Evolutionary conservation across 2,888 invertebrate genomes (phyloP).

Genomic region (Sminthurinus aureus): DNA sequence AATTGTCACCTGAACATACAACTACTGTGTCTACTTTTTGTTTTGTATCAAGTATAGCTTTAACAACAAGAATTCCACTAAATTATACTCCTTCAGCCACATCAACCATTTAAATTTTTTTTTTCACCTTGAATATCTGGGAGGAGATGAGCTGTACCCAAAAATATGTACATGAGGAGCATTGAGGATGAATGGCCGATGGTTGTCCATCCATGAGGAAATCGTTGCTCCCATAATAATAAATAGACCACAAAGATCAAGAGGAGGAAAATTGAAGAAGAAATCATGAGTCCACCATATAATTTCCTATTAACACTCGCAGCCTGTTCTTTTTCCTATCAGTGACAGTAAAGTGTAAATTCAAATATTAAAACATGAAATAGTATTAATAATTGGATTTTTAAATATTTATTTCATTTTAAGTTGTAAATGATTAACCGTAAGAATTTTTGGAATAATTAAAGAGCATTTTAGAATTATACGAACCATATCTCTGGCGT

Average conservation of each 20-base stretch:
- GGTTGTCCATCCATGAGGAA: constrained; percentile 36
- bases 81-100: too few species aligned
- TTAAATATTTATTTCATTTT: background rate
- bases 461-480: background rate
- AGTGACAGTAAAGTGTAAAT: background rate
- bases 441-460: too few species aligned
- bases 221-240: constrained; percentile 27
- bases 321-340: background rate
- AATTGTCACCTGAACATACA: too few species aligned
- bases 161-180: constrained; percentile 38
- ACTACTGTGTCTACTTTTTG: too few species aligned
- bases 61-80: too few species aligned
- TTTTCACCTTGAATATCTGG: background rate
- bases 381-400: background rate
- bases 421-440: too few species aligned
- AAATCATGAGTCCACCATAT: constrained; percentile 35
- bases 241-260: constrained; percentile 35
- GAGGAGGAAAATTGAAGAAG: constrained; percentile 33
- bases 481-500: background rate
- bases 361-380: background rate
- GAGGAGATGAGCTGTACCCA: constrained; percentile 28
- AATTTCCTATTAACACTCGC: background rate
- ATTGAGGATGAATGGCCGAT: constrained; percentile 36
- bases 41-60: too few species aligned
- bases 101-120: too few species aligned